Evolutionary conservation across 2,888 invertebrate genomes (phyloP).

Genomic region (Dioctria rufipes): DNA sequence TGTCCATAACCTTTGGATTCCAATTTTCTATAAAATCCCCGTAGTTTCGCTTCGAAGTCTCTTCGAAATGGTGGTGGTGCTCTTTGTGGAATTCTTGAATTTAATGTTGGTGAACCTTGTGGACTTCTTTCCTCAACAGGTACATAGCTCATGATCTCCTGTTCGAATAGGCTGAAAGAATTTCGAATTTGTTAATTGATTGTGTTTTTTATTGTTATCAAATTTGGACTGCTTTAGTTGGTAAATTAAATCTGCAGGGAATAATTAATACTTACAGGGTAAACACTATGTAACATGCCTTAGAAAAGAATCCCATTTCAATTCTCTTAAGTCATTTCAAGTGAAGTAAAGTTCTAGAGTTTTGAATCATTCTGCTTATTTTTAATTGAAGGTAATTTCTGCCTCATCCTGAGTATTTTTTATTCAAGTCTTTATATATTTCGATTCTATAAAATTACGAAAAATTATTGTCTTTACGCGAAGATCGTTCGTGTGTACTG

Average conservation of each 20-base stretch:
- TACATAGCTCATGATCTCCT: constrained; percentile 98
- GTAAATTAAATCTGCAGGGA: no score
- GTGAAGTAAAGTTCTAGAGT: no score
- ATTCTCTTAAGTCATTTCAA: neutral
- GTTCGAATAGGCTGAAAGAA: constrained; percentile 91
- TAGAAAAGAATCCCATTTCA: constrained; percentile 82
- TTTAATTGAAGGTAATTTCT: no score
- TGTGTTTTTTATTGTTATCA: neutral
- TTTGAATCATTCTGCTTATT: no score
- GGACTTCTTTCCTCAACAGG: constrained; percentile 78
- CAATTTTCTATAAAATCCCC: constrained; percentile 94
- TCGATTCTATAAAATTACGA: no score
- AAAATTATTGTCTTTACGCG: no score
- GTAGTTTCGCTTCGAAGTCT: constrained; percentile 95
- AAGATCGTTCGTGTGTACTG: no score
- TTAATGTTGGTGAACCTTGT: constrained; percentile 81
- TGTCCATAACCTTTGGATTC: constrained; percentile 98
- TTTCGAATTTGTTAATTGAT: neutral
- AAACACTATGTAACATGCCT: constrained; percentile 85
- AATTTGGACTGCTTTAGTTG: no score
- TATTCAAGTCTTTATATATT: no score
- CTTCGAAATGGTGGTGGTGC: constrained; percentile 92
- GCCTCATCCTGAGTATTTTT: no score
- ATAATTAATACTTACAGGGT: constrained; percentile 79
- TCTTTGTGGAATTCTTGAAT: constrained; percentile 80